Evolutionary conservation across 2,888 invertebrate species (phyloP), one percentile per base, ranked within the genome.

Genomic region (Malthinus seriepunctatus): DNA sequence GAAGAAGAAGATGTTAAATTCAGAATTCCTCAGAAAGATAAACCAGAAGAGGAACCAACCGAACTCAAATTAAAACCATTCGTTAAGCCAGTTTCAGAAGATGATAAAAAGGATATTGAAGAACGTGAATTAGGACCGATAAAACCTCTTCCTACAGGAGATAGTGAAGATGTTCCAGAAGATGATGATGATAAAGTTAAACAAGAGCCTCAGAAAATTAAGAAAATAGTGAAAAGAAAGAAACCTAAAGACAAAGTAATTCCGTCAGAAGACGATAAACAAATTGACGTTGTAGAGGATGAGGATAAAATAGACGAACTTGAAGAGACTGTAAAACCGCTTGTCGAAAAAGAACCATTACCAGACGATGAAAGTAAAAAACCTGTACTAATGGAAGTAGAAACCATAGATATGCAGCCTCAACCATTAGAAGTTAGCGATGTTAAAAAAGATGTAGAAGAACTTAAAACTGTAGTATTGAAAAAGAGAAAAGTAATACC

Each of bases 381-480:
- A 55, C 74, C 74, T 9, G 70, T 76, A 67, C 81, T 84, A 35
- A 81, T 85, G 68, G 84, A 82, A 73, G 84, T 88, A 56, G 85
- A 88, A 75, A 80, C 82, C 60, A 79, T 84, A 46, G 83, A 85
- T 71, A 77, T 86, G 3, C 82, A 85, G 71, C 79, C 86, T 0
- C 84, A 82, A 32, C 84, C 86, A 74, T 67, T 87, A 6, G 83
- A 87, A 76, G 84, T 87, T 55, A 80, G 81, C 23, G 82, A 85
- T 67, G 82, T 84, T 23, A 69, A 63, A 45, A 66, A 78, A 32
- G 80, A 83, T 65, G 77, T 81, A 8, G 84, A 86, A 1, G 82
- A 83, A 48, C 85, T 86, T 67, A 84, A 85, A 54, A 83, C 86
- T 75, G 78, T 90, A 2, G 89, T 90, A 78, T 77, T 91, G 3